phyloP scores from a whole-genome alignment of 2,797 vertebrate species.

The Threskiornis aethiopicus region DNA sequence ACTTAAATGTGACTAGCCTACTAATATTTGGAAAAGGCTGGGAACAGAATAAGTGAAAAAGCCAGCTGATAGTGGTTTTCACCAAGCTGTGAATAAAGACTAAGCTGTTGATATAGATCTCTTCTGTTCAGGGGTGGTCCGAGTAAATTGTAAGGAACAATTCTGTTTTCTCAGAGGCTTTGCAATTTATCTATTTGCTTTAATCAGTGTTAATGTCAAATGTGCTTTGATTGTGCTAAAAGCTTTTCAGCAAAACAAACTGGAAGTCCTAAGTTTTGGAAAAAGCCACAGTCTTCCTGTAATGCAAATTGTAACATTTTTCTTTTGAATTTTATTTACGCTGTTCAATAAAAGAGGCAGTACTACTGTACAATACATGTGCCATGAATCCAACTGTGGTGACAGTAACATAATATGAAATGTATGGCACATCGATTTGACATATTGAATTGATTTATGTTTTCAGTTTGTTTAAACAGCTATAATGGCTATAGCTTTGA shows the following conservation, averaged over 20 bases:
- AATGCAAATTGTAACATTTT: not conserved
- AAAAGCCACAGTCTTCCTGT: not conserved
- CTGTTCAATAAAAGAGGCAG: slow-evolving; percentile 33
- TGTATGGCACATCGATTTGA: not conserved
- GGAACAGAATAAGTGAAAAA: not conserved
- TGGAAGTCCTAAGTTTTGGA: not conserved
- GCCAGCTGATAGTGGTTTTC: not conserved
- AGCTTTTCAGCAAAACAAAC: slow-evolving; percentile 17
- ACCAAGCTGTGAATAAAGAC: slow-evolving; percentile 20
- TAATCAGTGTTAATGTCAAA: slow-evolving; percentile 34
- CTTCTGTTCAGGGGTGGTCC: not conserved
- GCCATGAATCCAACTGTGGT: slow-evolving; percentile 7
- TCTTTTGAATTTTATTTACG: slow-evolving; percentile 33
- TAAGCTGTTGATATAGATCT: slow-evolving; percentile 47
- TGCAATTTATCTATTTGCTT: slow-evolving; percentile 15
- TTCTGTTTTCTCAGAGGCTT: not conserved
- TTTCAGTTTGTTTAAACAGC: slow-evolving; percentile 61
- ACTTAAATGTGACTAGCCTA: not conserved
- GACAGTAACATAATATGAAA: not conserved
- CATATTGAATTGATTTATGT: slow-evolving; percentile 24
- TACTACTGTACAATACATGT: not conserved
- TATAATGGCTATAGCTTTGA: slow-evolving; percentile 6
- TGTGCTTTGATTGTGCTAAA: slow-evolving; percentile 34
- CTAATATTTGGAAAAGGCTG: not conserved
- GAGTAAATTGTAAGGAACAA: not conserved